Evolutionary conservation across 2,888 invertebrate species (phyloP), one percentile per base, ranked within the genome.

Genomic region (Baccha elongata): DNA sequence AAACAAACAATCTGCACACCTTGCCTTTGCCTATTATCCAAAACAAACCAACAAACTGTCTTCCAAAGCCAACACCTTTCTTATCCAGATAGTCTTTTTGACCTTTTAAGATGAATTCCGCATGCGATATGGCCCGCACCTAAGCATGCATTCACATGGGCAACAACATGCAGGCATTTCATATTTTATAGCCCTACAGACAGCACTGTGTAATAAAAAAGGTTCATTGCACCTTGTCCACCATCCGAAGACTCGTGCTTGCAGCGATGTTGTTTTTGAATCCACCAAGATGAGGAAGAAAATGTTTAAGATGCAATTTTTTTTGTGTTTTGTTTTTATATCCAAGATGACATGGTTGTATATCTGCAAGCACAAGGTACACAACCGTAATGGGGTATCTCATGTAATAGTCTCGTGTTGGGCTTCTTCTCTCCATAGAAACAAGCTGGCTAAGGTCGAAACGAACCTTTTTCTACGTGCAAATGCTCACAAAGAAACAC

Each of bases 91-190:
- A 75, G 44, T 46, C 44, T 71, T 46, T 58, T 42, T 60, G 81
- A 76, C 71, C 81, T 81, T 81, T 72, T n/a, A n/a, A 53, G 46
- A 55, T 76, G 65, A 75, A 76, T 81, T 76, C 71, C 71, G 71
- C 81, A 72, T 71, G 71, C 80, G 58, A 75, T 75, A 58, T 65
- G 40, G 26, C 65, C 64, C 48, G 17, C 60, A 71, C 52, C 65
- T 50, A 19, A 52, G 29, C 29, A 48, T n/a, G 23, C 55, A 53
- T 60, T n/a, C 11, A 8, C 21, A 29, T 3, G 2, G 13, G 13
- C 21, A 37, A 15, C 8, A 13, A 37, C 17, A 50, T 83, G 76
- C 67, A 68, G 29, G 72, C 46, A 71, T 69, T 71, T 48, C 55
- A 15, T 58, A 40, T 65, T 69, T 67, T 52, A 72, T 48, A 60